Base-by-base conservation (phyloP, 1,140 invertebrate species). In the Ylistrum balloti region DNA sequence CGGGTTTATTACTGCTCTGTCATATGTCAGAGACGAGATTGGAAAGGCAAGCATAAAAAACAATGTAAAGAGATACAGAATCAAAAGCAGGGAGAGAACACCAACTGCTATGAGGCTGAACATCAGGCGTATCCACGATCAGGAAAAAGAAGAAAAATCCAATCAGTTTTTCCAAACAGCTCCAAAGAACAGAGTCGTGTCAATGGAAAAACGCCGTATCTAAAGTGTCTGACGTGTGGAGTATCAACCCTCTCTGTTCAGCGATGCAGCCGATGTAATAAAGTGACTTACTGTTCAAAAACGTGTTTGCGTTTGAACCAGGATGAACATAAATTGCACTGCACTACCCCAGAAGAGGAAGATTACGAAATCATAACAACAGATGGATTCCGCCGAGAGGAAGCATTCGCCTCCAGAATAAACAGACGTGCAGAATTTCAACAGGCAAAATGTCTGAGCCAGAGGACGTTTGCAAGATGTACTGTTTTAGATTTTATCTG, bases 221-320 rank as follows among this genome's bases (percentile, higher is more conserved):
- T 7, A 11, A 74, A 9, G 17, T 74, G 56, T 74, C 0, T 7
- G 2, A n/a, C 17, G 7, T 74, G 56, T n/a, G 56, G n/a, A 0
- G 11, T 28, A 74, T 5, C n/a, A 74, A 11, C 9, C 1, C 1
- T n/a, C 22, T 9, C 5, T 17, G n/a, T 90, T 7, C 88, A 91
- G 89, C 89, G 32, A 20, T 93, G 92, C 85, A 38, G 33, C 0
- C 88, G 87, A 2, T 93, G 92, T 45, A 88, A 86, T 5, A 45
- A 15, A 0, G 91, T 88, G 9, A 85, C 41, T 87, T 93, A 93
- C 90, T 93, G 92, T 88, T 93, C 91, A 7, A 91, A 90, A 48
- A 38, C 22, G 5, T 93, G 92, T 56, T 91, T 92, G 48, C 87
- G 20, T 35, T 32, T 45, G 20, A 88, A 93, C 85, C 90, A 91